Percentiles rank a stretch among this genome's conserved stretches.
Evolutionary conservation across 2,888 invertebrate species (phyloP).

Genomic region (Drosophila mimetica): DNA sequence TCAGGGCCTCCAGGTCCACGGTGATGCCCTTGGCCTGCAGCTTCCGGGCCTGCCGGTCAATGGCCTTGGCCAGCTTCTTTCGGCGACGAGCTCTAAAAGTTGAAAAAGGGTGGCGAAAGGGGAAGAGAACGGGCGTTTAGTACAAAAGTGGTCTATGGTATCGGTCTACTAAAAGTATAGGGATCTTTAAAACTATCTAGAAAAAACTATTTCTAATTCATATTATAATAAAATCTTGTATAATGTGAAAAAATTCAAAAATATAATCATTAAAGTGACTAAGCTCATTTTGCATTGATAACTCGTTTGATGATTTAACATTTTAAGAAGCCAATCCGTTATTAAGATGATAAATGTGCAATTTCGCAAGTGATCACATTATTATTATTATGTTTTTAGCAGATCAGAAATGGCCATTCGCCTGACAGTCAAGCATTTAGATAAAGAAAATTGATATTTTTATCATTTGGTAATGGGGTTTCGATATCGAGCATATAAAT

Average conservation of each 20-base stretch:
- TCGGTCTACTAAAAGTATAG: too few relatives aligned
- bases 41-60: slow-evolving; percentile 96
- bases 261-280: too few relatives aligned
- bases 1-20: slow-evolving; percentile 93
- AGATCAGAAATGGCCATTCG: not conserved
- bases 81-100: slow-evolving; percentile 90
- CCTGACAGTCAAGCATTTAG: not conserved
- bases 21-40: slow-evolving; percentile 95
- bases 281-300: not conserved
- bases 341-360: not conserved
- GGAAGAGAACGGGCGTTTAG: not conserved
- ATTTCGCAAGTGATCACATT: not conserved
- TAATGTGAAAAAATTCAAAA: too few relatives aligned
- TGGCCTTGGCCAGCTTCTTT: slow-evolving; percentile 95
- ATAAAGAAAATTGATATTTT: too few relatives aligned
- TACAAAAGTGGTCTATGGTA: not conserved
- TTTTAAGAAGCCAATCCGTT: not conserved
- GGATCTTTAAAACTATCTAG: too few relatives aligned
- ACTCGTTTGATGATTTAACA: not conserved
- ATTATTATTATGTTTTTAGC: not conserved
- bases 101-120: not conserved
- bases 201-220: too few relatives aligned
- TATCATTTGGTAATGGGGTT: not conserved
- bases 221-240: too few relatives aligned
- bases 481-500: too few relatives aligned